These are phyloP conservation scores for Chlorops oryzae DNA, from an alignment of 1,140 invertebrate genomes.

Conservation along the genomic window DNA sequence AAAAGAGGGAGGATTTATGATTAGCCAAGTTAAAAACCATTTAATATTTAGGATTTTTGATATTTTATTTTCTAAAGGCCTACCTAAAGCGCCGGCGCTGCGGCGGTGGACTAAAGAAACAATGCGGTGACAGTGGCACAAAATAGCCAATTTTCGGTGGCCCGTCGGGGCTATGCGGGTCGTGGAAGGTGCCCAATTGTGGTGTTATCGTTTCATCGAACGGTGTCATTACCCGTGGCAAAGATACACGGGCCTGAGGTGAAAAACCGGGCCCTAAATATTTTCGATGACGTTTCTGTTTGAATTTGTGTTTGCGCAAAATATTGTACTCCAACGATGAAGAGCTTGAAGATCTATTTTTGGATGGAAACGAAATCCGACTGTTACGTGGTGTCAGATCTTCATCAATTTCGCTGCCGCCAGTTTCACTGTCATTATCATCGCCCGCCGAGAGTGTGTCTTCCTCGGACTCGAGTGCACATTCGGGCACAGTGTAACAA, in stretches of 20 bases:
- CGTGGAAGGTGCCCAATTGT: conserved; percentile 33
- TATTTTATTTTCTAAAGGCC: conserved; percentile 1
- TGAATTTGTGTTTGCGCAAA: conserved; percentile 20
- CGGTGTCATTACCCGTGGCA: too few relatives aligned
- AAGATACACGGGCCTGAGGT: too few relatives aligned
- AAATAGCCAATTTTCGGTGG: conserved; percentile 41
- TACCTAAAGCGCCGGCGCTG: conserved; percentile 34
- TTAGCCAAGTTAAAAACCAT: too few relatives aligned
- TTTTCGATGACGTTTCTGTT: conserved; percentile 16
- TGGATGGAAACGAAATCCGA: conserved; percentile 20
- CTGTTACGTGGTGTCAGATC: conserved; percentile 17
- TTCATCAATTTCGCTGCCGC: neutral
- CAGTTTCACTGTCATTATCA: conserved; percentile 10
- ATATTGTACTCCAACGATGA: conserved; percentile 32
- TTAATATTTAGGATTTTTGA: too few relatives aligned
- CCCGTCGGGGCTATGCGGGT: conserved; percentile 15
- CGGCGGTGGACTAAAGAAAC: conserved; percentile 41
- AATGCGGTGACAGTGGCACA: conserved; percentile 35
- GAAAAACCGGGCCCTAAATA: too few relatives aligned
- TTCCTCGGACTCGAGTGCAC: conserved; percentile 22
- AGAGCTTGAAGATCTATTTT: conserved; percentile 29
- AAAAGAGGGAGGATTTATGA: neutral
- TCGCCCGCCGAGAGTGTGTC: neutral
- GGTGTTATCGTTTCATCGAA: too few relatives aligned
- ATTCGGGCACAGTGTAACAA: conserved; percentile 43